Evolutionary conservation across 53 echinoderm and acorn worm species (phyloP).

Genomic region (Glandiceps talaboti): DNA sequence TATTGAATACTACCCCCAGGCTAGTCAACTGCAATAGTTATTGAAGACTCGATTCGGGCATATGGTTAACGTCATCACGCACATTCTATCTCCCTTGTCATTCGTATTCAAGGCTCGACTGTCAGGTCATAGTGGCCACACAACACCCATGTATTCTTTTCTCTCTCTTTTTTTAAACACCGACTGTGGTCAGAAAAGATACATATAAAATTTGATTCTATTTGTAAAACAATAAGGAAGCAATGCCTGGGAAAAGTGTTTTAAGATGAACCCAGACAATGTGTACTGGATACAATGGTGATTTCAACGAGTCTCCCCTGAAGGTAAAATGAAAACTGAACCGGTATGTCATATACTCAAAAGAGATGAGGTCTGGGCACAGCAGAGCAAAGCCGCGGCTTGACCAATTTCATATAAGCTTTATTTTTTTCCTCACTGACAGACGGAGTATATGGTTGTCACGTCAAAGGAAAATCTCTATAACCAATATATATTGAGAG

Average conservation of each 20-base stretch:
- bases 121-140: background rate
- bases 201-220: too few species aligned
- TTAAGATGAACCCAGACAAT: too few species aligned
- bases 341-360: background rate
- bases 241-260: too few species aligned
- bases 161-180: background rate
- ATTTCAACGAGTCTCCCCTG: too few species aligned
- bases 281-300: too few species aligned
- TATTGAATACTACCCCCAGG: background rate
- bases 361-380: background rate
- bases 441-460: background rate
- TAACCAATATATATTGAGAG: background rate
- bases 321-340: background rate
- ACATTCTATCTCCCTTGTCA: background rate
- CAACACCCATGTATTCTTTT: too few species aligned
- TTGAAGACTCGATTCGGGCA: background rate
- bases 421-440: background rate
- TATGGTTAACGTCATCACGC: background rate
- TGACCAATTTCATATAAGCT: background rate
- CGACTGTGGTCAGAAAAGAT: background rate
- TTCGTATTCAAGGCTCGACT: background rate
- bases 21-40: background rate
- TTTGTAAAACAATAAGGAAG: too few species aligned
- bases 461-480: background rate
- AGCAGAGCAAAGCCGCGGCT: background rate